A percentile compares a stretch with the other conserved stretches of the same genome.
These are phyloP conservation scores for Artibeus lituratus DNA, from an alignment of 2,797 vertebrate species.

Conservation along the genomic window DNA sequence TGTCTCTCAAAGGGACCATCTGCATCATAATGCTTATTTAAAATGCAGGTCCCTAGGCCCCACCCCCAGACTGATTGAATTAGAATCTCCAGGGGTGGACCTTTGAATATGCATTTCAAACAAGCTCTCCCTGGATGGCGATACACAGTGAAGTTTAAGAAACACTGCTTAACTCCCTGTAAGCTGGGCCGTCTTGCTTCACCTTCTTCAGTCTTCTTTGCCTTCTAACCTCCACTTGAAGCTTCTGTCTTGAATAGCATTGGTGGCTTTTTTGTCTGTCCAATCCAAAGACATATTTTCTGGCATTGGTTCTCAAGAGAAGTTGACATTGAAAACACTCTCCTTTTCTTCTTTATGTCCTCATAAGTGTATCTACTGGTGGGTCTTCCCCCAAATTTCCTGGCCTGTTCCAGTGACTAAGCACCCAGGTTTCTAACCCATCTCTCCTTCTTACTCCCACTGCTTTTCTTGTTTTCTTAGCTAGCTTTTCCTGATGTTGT, in stretches of 20 bases:
- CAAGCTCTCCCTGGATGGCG: neutral
- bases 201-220: neutral
- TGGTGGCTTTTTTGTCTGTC: neutral
- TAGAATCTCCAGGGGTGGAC: neutral
- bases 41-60: neutral
- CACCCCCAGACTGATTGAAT: neutral
- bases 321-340: neutral
- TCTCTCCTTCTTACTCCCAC: neutral
- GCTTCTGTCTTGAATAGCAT: neutral
- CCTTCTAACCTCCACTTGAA: neutral
- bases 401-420: neutral
- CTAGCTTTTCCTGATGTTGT: neutral
- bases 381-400: neutral
- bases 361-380: neutral
- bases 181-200: neutral
- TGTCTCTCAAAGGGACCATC: neutral
- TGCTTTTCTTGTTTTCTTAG: neutral
- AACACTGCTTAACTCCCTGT: neutral
- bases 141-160: neutral
- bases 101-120: neutral
- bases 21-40: neutral
- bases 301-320: neutral
- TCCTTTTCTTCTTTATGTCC: neutral
- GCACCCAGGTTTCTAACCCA: neutral
- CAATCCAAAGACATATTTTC: neutral